Conservation (phyloP, 2,888 invertebrate species). For the Palloptera scutellata region DNA sequence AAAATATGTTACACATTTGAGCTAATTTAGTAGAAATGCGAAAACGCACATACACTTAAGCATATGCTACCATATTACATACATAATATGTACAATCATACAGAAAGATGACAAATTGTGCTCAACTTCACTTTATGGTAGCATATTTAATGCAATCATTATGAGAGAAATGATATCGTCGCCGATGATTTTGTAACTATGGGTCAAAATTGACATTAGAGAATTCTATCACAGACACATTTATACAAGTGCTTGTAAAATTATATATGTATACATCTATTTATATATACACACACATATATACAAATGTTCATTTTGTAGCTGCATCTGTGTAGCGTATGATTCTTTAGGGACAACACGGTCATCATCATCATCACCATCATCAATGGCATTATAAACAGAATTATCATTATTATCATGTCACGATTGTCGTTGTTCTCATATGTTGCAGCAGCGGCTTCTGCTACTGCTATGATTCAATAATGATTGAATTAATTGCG, state of each 20-base stretch:
- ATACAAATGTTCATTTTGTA: too few relatives aligned
- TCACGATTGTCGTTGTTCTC: slow-evolving; percentile 25
- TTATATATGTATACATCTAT: slow-evolving; percentile 1
- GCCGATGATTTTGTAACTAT: not conserved
- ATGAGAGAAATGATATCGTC: slow-evolving; percentile 40
- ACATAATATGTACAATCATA: slow-evolving; percentile 1
- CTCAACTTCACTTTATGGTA: slow-evolving; percentile 57
- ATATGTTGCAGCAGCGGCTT: too few relatives aligned
- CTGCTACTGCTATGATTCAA: slow-evolving; percentile 62
- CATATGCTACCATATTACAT: not conserved
- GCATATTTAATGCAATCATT: slow-evolving; percentile 60
- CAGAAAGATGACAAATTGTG: slow-evolving; percentile 32
- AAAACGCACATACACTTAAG: not conserved
- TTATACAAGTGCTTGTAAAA: not conserved
- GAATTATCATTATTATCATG: not conserved
- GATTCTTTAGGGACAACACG: not conserved
- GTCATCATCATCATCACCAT: not conserved
- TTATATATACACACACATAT: not conserved
- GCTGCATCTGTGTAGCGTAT: not conserved
- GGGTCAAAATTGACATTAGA: not conserved
- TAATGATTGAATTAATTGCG: slow-evolving; percentile 65
- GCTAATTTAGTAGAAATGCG: too few relatives aligned
- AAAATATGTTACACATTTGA: too few relatives aligned
- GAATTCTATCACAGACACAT: not conserved
- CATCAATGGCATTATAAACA: not conserved